phyloP scores from a whole-genome alignment of 2,113 vertebrate genomes.

The Chionis minor region DNA sequence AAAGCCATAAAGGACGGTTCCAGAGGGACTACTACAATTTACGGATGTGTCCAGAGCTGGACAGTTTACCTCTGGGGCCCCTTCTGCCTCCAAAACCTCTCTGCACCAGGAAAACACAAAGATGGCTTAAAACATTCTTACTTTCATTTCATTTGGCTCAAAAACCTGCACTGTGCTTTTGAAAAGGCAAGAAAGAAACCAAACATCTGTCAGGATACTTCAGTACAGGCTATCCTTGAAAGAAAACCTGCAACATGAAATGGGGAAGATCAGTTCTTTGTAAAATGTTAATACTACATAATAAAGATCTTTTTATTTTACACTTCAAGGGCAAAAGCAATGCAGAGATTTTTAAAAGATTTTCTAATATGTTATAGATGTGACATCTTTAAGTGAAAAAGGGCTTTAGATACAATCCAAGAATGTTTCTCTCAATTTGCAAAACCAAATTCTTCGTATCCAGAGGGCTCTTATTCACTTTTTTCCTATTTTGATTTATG shows the following conservation, averaged over 20 bases:
- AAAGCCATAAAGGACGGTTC: too few species aligned
- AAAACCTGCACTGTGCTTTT: background rate
- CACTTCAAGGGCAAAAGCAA: background rate
- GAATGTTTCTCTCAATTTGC: background rate
- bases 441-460: background rate
- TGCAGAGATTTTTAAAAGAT: background rate
- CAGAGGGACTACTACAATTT: too few species aligned
- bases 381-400: background rate
- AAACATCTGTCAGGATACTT: background rate
- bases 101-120: too few species aligned
- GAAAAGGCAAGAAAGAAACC: background rate
- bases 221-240: background rate
- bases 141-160: too few species aligned
- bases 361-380: background rate
- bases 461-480: background rate
- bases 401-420: background rate
- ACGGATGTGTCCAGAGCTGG: too few species aligned
- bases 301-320: background rate
- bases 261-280: background rate
- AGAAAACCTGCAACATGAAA: background rate
- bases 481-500: background rate
- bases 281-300: background rate
- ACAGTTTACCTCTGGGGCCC: too few species aligned
- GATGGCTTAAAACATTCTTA: too few species aligned
- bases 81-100: too few species aligned